phyloP scores from a whole-genome alignment of 2,113 vertebrate genomes.

The Chauna torquata region DNA sequence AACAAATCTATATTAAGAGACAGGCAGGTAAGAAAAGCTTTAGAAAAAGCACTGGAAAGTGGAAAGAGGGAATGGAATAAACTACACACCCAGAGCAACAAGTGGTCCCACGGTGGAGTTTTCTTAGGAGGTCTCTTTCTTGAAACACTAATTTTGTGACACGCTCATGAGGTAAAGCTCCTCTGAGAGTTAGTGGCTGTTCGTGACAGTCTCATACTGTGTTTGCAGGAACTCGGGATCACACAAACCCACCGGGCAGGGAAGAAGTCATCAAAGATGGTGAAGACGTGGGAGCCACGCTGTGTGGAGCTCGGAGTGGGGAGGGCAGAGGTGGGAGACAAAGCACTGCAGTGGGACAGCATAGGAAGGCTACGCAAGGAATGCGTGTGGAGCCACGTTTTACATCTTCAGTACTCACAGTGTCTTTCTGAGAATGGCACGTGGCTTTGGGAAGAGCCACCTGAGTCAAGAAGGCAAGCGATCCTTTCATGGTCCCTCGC shows the following conservation, averaged over 20 bases:
- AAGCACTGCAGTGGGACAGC: not conserved
- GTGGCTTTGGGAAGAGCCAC: not conserved
- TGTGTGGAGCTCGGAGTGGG: not conserved
- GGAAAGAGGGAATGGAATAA: conserved; percentile 48
- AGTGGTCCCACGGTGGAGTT: not conserved
- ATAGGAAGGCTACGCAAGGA: not conserved
- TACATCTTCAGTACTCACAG: not conserved
- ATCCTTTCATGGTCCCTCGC: not conserved
- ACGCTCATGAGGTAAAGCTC: not conserved
- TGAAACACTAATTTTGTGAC: not conserved
- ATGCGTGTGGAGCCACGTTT: not conserved
- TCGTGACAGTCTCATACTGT: rapidly evolving
- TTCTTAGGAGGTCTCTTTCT: not conserved
- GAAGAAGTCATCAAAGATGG: not conserved
- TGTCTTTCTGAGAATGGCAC: not conserved
- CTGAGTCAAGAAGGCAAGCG: not conserved
- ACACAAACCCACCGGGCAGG: rapidly evolving
- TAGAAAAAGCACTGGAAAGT: not conserved
- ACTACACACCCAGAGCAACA: not conserved
- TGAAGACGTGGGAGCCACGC: not conserved
- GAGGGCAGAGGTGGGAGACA: not conserved
- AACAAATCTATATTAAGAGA: conserved; percentile 25
- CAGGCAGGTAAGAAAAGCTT: conserved; percentile 11
- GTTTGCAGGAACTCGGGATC: not conserved
- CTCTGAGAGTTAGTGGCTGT: not conserved